Evolutionary conservation across 2,797 vertebrate genomes (phyloP).

Genomic region (Spheniscus humboldti): DNA sequence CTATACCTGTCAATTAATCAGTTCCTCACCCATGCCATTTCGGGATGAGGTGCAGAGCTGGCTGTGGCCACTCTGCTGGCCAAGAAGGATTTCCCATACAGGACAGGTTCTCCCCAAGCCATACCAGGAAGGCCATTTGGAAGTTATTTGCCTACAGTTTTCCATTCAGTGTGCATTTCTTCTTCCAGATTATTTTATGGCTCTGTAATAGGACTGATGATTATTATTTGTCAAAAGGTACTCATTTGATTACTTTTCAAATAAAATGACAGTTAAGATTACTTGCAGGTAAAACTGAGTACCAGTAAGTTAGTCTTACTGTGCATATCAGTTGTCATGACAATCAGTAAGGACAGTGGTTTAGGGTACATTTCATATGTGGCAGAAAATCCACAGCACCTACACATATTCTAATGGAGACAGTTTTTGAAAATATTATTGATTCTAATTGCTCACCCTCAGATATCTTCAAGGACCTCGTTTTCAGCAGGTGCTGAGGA

Average conservation of each 20-base stretch:
- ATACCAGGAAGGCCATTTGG: background rate
- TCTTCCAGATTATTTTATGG: background rate
- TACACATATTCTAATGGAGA: background rate
- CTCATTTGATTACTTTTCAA: slow-evolving; percentile 24
- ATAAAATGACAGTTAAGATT: slow-evolving; percentile 15
- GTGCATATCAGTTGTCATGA: background rate
- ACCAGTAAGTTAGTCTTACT: background rate
- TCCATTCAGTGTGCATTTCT: background rate
- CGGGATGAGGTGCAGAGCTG: background rate
- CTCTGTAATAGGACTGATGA: background rate
- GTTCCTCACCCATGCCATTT: background rate
- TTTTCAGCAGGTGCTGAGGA: background rate
- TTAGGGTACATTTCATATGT: background rate
- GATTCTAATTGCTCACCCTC: background rate
- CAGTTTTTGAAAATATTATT: background rate
- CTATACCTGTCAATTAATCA: background rate
- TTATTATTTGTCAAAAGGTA: slow-evolving; percentile 26
- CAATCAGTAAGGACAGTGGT: background rate
- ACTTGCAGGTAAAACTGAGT: background rate
- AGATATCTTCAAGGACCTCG: background rate
- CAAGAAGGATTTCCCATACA: background rate
- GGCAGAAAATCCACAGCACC: background rate
- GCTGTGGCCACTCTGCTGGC: background rate
- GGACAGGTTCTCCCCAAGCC: background rate
- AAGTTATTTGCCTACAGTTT: background rate